Evolutionary conservation across 1,140 invertebrate genomes (phyloP), one percentile per base, ranked within the genome.

Genomic region (Eupeodes corollae): DNA sequence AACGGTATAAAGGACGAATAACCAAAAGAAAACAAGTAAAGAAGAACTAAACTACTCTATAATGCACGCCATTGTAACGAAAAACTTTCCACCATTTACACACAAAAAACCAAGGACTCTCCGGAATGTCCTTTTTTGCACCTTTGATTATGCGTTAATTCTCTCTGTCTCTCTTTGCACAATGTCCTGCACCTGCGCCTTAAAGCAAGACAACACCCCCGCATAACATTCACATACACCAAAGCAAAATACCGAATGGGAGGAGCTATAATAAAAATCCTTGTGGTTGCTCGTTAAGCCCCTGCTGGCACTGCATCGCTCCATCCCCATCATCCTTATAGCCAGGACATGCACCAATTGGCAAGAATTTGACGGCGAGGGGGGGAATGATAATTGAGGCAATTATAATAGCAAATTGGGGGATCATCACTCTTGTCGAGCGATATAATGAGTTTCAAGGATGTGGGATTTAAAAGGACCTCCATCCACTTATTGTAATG

Each of bases 401-500:
- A 65, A 65, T 65, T 65, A 65, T 65, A 65, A 65, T 65, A 65
- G 64, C 62, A 65, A 65, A 65, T 65, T 65, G 62, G 59, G 59
- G 60, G 62, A 65, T 65, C 62, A 65, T 65, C 60, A 56, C 62
- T 63, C n/a, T 33, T 30, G 12, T 44, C n/a, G 19, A 13, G 21
- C 18, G 12, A 32, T 21, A 10, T 26, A 13, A n/a, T 30, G 13
- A 30, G 12, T n/a, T 13, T 30, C 19, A 44, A 13, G 10, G 11
- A 31, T 13, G 15, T 42, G 12, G 19, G 40, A 13, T 42, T 42
- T 42, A 26, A 26, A 26, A 26, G 21, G 21, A 26, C 21, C 21
- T 26, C 21, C 21, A 26, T 26, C 21, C 21, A 26, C 21, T 26
- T 26, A 26, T 26, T 26, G 21, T 26, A 26, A 26, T 26, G 21